Base-by-base conservation (phyloP, 2,888 invertebrate species). In the Drosophila imparisetae region DNA sequence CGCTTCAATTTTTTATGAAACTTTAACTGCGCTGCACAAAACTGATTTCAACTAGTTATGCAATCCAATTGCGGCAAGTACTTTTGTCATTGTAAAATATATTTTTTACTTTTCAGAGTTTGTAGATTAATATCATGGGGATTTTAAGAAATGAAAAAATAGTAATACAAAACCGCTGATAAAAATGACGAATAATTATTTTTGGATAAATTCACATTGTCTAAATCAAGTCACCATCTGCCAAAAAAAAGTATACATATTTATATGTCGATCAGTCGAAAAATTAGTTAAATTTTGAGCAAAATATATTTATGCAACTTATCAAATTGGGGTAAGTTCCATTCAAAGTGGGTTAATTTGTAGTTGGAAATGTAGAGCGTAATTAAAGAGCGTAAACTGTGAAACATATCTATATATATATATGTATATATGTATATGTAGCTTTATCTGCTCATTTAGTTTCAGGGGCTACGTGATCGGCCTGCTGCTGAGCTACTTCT, bases 401-500 rank as follows among this genome's bases (percentile, higher is more conserved):
- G 7, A 8, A 30, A 27, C 27, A 1, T 24, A 40, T 32, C 2
- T 38, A 48, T 10, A 36, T 21, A 21, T 24, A 18, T 24, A 8
- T 30, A 27, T 18, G 8, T 30, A 27, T 11, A 13, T 45, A 10
- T 8, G 27, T 48, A 0, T 59, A 29, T 60, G 27, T 57, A 42
- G 30, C 38, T 60, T 29, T 72, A 72, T 72, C 64, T 59, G 55
- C 10, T 27, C 29, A 36, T 4, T 29, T 40, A 10, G 60, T n/a
- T 29, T 18, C 18, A 15, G 34, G 6, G 4, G n/a, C 66, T 71
- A 72, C 78, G 78, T 78, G 79, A 49, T 64, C 32, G 52, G 57
- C 30, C 70, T 52, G 54, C 58, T 42, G 59, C 55, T 69, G 79
- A 53, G 69, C 70, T 72, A 78, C 80, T 83, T 83, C 81, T 62